Evolutionary conservation across 2,113 vertebrate genomes (phyloP), one percentile per base, ranked within the genome.

Genomic region (Chamaetylas fuelleborni): DNA sequence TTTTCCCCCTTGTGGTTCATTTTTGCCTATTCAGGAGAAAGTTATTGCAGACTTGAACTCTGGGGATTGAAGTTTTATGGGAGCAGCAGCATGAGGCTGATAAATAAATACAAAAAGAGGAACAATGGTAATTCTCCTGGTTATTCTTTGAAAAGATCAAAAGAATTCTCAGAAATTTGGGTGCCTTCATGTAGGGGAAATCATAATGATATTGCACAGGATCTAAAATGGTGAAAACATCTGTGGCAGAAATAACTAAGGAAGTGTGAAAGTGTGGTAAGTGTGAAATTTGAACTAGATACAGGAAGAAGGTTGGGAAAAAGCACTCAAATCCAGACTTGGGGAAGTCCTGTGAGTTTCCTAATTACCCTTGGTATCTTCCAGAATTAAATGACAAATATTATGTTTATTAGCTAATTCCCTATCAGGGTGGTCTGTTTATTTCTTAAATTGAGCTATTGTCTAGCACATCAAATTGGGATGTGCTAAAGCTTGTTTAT

Each of bases 1-100:
- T 71, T 70, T 74, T 53, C 0, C 4, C 16, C 26, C 19, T 5
- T 0, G 0, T 29, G 14, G 23, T 47, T 65, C 26, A 29, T 88
- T 93, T 67, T 84, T 79, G 18, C 34, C 19, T 67, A 1, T 62
- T 67, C 11, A 13, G 16, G 31, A 62, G 26, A 47, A 85, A 92
- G 28, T 12, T 43, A 8, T 31, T 50, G 20, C 36, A 71, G 57
- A 3, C 8, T 76, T 76, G 36, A 66, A 40, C 5, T 66, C 25
- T 64, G 43, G 36, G 40, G 26, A 26, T 76, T 66, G 1, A 17
- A 40, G 24, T 17, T 61, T 73, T n/a, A 47, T 47, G 28, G 43
- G 77, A 65, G 56, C 36, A 84, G 64, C 3, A 5, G 14, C 1
- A 1, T 14, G 36, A 56, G 45, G 48, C 34, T 47, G 56, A 43